These are phyloP conservation scores for Leptatherina wallacei DNA, from an alignment of 2,797 vertebrate genomes.

Conservation along the genomic window DNA sequence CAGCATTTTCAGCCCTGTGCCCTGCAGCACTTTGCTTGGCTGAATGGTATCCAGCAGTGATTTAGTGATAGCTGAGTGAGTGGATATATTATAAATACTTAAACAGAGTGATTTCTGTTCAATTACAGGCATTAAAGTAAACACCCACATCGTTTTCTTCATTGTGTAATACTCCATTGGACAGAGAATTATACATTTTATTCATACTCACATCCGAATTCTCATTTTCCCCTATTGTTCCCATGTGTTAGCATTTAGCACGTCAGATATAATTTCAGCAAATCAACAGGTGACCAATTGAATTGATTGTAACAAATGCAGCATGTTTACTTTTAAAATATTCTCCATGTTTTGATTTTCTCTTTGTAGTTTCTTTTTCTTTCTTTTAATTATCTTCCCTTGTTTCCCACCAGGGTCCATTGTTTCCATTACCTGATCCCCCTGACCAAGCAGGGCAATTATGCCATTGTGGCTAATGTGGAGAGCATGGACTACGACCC, in stretches of 20 bases:
- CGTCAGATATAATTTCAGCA: background rate
- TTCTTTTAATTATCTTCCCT: slow-evolving; percentile 33
- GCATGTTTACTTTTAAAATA: background rate
- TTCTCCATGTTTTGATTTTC: background rate
- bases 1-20: background rate
- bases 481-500: slow-evolving; percentile 99
- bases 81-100: slow-evolving; percentile 27
- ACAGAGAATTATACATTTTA: slow-evolving; percentile 11
- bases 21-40: slow-evolving; percentile 1
- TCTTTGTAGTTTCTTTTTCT: background rate
- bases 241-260: background rate
- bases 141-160: slow-evolving; percentile 6
- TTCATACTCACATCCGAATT: background rate
- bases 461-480: slow-evolving; percentile 97
- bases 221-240: background rate
- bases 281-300: slow-evolving; percentile 10
- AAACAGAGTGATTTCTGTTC: slow-evolving; percentile 28
- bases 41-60: slow-evolving; percentile 33
- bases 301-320: background rate
- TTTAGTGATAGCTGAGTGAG: slow-evolving; percentile 14
- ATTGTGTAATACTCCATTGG: slow-evolving; percentile 5
- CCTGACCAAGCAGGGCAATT: slow-evolving; percentile 95
- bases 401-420: slow-evolving; percentile 89
- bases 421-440: slow-evolving; percentile 98
- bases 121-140: slow-evolving; percentile 35